Evolutionary conservation across 2,113 vertebrate genomes (phyloP), one percentile per base, ranked within the genome.

Genomic region (Etheostoma spectabile): DNA sequence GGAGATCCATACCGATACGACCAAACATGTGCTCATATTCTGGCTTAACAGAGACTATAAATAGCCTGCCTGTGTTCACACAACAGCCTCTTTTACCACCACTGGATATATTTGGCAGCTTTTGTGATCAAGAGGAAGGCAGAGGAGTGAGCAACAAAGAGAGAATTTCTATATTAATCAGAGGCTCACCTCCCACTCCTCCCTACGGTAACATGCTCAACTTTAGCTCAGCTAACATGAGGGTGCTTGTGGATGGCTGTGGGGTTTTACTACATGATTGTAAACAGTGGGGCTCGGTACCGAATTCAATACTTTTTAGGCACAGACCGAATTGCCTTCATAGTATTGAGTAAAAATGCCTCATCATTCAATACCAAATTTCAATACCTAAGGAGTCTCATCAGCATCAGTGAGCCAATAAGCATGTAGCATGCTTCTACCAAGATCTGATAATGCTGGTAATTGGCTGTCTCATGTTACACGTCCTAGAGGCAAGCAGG

Each of bases 71-170:
- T 46, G 70, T 84, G 74, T 88, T 90, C 83, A 83, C 80, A 89
- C 88, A 85, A 77, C 88, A 86, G 90, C 80, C 84, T 90, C 89
- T 91, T 92, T 88, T 88, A 89, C 89, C 92, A 93, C 90, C 80
- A 30, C 89, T 92, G 93, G 89, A 88, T 94, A 93, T 90, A 90
- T 93, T 93, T 94, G 94, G 91, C 92, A 90, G 87, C 90, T 89
- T 91, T 86, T 90, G 92, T 91, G 93, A 93, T 88, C 67, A 86
- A 86, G 90, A 90, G 75, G 87, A 69, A 90, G 83, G 88, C 86
- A 79, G 83, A 78, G 88, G 86, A 91, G 90, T 90, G 90, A 88
- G 69, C 65, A 81, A 92, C 79, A 80, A 85, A 90, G 85, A 77
- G 68, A 90, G 87, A 75, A 71, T 49, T 76, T 87, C 92, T 94